Base-by-base conservation (phyloP, 2,888 invertebrate species). In the Cylindroiulus punctatus region DNA sequence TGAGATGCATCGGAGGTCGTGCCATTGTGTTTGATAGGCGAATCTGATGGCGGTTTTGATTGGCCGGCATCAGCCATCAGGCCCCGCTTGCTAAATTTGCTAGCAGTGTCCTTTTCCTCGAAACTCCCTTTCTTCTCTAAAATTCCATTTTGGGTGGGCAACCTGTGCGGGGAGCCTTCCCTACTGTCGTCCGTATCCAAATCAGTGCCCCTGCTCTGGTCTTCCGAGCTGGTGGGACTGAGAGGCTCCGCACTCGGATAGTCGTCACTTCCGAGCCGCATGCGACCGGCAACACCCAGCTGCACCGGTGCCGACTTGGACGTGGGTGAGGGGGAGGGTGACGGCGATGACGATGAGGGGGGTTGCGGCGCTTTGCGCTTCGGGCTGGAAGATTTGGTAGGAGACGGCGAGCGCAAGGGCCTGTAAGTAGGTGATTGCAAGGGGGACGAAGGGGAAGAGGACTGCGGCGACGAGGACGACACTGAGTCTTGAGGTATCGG, bases 391-490 rank as follows among this genome's bases (percentile, higher is more conserved):
- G 85, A 88, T 87, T 86, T 87, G 76, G 86, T 88, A 30, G 86
- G 88, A 65, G 86, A 88, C 76, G 85, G 84, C 32, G 57, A 87
- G 44, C 32, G 85, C 19, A 87, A 85, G 44, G 87, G 87, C 44
- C 87, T 87, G 19, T 86, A 86, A n/a, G 87, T 88, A 86, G 86
- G 88, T 88, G 96, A 96, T 95, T 96, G 95, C 89, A 95, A 95
- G 88, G 96, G 96, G 91, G 96, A 96, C 89, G 96, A 96, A 85
- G 96, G 96, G 87, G 96, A 96, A 88, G 86, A 85, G 85, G 84
- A 88, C 84, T 76, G 86, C 17, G 85, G 87, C 57, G 86, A 87
- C 36, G 88, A 93, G 87, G 92, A 92, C 86, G 92, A 91, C 88
- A 93, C 92, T 12, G 90, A 89, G 92, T 87, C 93, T 92, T 82